These are phyloP conservation scores for Sitophilus oryzae DNA, from an alignment of 1,140 invertebrate genomes.

Conservation along the genomic window DNA sequence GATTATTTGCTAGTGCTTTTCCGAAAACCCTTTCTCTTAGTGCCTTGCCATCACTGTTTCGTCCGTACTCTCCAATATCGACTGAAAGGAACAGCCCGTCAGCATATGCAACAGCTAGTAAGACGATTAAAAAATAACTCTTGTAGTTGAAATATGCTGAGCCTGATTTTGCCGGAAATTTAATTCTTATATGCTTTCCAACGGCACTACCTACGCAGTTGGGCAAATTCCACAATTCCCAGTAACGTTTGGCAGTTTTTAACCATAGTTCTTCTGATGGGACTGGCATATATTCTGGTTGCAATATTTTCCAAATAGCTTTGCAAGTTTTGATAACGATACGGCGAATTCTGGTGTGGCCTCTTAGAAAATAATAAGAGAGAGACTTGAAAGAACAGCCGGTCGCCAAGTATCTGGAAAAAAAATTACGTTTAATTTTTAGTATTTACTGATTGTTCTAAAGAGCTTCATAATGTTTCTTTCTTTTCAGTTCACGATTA, in stretches of 20 bases:
- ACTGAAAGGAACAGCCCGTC: slow-evolving; percentile 5
- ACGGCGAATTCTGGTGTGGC: slow-evolving; percentile 3
- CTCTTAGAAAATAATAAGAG: slow-evolving; percentile 1
- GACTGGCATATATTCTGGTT: no score
- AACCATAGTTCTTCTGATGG: slow-evolving; percentile 7
- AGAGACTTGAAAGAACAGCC: slow-evolving; percentile 1
- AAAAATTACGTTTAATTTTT: no score
- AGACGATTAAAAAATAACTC: slow-evolving; percentile 1
- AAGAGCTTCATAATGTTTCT: slow-evolving; percentile 4
- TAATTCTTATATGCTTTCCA: no score
- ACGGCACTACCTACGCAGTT: no score
- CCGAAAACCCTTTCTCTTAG: no score
- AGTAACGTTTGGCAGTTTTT: slow-evolving; percentile 10
- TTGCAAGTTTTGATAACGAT: no score
- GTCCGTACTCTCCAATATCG: slow-evolving; percentile 13
- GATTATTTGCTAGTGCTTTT: no score
- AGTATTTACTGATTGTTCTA: no score
- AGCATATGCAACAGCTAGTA: slow-evolving; percentile 6
- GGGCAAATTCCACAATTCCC: no score
- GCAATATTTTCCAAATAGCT: slow-evolving; percentile 8
- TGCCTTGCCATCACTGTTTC: no score
- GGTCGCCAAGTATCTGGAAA: neutral
- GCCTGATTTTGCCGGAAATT: slow-evolving; percentile 5
- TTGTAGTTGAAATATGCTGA: no score
- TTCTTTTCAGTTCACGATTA: slow-evolving; percentile 5